phyloP scores from a whole-genome alignment of 2,797 vertebrate species.

The Betta splendens region DNA sequence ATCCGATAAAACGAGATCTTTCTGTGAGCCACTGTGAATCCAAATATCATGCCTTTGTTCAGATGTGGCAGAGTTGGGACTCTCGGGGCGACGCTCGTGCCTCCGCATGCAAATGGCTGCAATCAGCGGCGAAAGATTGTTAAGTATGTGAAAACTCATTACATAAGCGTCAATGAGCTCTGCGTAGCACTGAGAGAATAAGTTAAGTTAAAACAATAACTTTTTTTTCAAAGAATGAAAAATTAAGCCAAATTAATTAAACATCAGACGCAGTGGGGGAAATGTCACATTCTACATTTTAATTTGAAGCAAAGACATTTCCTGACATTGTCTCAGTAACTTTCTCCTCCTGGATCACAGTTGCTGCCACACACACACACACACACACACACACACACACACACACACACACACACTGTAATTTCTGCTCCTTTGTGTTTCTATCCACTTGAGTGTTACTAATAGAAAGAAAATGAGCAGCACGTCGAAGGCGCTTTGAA shows the following conservation, averaged over 20 bases:
- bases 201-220: conserved; percentile 22
- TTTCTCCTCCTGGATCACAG: conserved; percentile 22
- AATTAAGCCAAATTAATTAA: conserved; percentile 41
- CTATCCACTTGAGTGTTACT: conserved; percentile 63
- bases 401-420: conserved; percentile 12
- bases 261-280: conserved; percentile 38
- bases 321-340: conserved; percentile 19
- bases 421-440: conserved; percentile 44
- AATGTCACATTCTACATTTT: conserved; percentile 25
- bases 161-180: neutral
- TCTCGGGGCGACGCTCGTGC: neutral
- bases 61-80: neutral
- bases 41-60: neutral
- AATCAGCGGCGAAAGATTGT: neutral
- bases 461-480: conserved; percentile 70
- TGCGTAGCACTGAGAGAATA: neutral
- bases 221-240: neutral
- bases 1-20: neutral
- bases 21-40: neutral
- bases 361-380: neutral
- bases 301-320: conserved; percentile 34
- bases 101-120: neutral
- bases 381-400: neutral
- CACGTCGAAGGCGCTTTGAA: conserved; percentile 51
- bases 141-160: neutral